A percentile compares a stretch with the other conserved stretches of the same genome.
These are phyloP conservation scores for Plecturocebus donacophilus DNA, from an alignment of 2,113 vertebrate species.

Conservation along the genomic window DNA sequence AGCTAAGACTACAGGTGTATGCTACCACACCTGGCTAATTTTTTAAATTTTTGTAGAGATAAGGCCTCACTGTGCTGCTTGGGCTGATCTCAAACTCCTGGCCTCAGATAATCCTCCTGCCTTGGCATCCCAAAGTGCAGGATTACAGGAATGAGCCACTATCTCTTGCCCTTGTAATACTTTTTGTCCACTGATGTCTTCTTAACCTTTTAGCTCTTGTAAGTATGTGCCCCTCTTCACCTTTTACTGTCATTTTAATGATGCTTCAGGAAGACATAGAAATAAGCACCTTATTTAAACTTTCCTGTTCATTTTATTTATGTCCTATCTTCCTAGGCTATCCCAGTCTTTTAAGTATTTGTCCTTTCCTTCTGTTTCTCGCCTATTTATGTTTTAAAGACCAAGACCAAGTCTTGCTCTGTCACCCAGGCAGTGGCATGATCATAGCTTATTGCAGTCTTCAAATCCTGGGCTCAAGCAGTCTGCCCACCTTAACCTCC, in stretches of 20 bases:
- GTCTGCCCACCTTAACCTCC: neutral
- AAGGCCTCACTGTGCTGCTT: no score
- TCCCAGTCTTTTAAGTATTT: neutral
- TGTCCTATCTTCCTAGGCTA: neutral
- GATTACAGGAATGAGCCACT: no score
- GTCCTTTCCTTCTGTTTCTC: neutral
- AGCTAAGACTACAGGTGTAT: no score
- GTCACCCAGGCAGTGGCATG: neutral
- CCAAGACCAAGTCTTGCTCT: neutral
- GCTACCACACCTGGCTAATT: no score
- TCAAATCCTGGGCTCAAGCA: neutral
- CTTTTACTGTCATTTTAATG: constrained; percentile 34
- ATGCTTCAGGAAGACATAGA: neutral
- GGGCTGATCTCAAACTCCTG: no score
- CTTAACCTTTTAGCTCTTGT: neutral
- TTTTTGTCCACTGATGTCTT: neutral
- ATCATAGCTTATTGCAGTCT: neutral
- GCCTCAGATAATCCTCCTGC: no score
- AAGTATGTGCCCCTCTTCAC: neutral
- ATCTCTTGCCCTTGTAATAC: neutral
- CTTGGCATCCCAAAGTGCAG: no score
- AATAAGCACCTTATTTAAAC: constrained; percentile 2
- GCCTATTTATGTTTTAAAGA: neutral
- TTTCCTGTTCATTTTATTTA: neutral
- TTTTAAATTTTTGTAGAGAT: no score